Evolutionary conservation across 2,113 vertebrate species (phyloP), one percentile per base, ranked within the genome.

Genomic region (Neoarius graeffei): DNA sequence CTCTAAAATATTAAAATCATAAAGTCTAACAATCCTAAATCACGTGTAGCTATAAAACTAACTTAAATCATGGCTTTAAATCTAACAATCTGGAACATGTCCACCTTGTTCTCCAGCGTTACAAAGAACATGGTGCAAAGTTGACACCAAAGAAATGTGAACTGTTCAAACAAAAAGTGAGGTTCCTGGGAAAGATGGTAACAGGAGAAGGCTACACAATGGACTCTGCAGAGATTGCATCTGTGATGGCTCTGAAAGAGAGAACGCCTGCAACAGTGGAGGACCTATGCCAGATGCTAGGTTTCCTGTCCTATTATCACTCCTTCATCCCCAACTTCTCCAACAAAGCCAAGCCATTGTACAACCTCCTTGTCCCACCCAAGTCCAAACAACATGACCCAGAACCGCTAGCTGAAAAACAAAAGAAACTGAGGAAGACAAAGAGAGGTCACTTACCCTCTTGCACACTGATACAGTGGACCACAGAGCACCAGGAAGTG

Each of bases 61-160:
- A n/a, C n/a, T n/a, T n/a, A n/a, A n/a, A n/a, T n/a, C n/a, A n/a
- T n/a, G n/a, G n/a, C n/a, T n/a, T n/a, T n/a, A n/a, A n/a, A n/a
- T n/a, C n/a, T n/a, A n/a, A n/a, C n/a, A n/a, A n/a, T n/a, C 25
- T 91, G 5, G 4, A 88, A 64, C 88, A 89, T 20, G 19, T 89
- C 7, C 67, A 59, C 1, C 20, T 42, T 35, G 86, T 88, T 4
- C 54, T 91, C 14, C 84, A 81, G 52, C 9, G 35, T 30, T 91
- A 86, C 15, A 56, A 66, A 42, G 42, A 90, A 56, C 90, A 88
- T 77, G 84, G 91, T 54, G 76, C 91, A 1, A 88, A 90, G 79
- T 25, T 92, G n/a, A 88, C 86, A 0, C 86, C 86, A 23, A 81
- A 85, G 25, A 92, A 90, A 88, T 91, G 88, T 87, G 85, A 92